Evolutionary conservation across 2,113 vertebrate species (phyloP).

Genomic region (Equus przewalskii): DNA sequence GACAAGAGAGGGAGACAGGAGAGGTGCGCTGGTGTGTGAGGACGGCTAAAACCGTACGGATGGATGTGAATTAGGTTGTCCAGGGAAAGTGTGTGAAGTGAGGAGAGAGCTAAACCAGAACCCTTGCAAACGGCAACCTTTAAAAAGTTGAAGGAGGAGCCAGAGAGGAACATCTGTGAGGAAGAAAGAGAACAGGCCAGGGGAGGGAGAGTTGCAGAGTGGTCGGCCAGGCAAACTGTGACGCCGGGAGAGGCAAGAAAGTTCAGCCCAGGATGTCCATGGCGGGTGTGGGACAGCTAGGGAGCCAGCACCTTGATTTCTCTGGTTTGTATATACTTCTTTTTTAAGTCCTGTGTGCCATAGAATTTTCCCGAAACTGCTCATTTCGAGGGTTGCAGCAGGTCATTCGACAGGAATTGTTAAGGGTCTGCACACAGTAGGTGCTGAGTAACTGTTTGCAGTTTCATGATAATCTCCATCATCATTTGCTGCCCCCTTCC

Average conservation of each 20-base stretch:
- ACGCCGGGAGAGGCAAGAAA: background rate
- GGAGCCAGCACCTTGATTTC: background rate
- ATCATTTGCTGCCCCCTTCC: background rate
- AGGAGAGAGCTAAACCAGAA: background rate
- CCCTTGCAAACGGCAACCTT: too few relatives aligned
- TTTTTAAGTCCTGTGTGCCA: background rate
- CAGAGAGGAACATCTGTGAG: background rate
- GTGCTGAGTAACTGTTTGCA: background rate
- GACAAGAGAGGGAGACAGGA: background rate
- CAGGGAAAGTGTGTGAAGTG: background rate
- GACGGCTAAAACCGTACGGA: fast-evolving
- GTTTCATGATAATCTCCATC: background rate
- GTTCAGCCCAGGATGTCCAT: fast-evolving
- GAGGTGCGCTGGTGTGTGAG: background rate
- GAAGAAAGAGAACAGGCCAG: background rate
- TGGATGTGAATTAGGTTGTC: fast-evolving
- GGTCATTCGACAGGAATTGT: background rate
- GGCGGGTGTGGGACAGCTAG: background rate
- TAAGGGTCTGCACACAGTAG: background rate
- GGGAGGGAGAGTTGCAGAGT: too few relatives aligned
- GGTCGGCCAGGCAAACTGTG: fast-evolving
- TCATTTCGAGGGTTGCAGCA: background rate
- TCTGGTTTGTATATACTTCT: background rate
- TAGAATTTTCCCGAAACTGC: background rate
- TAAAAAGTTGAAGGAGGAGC: too few relatives aligned